Percentiles rank a stretch among this genome's conserved stretches.
phyloP scores from a whole-genome alignment of 2,113 vertebrate genomes.

The Verasper variegatus region DNA sequence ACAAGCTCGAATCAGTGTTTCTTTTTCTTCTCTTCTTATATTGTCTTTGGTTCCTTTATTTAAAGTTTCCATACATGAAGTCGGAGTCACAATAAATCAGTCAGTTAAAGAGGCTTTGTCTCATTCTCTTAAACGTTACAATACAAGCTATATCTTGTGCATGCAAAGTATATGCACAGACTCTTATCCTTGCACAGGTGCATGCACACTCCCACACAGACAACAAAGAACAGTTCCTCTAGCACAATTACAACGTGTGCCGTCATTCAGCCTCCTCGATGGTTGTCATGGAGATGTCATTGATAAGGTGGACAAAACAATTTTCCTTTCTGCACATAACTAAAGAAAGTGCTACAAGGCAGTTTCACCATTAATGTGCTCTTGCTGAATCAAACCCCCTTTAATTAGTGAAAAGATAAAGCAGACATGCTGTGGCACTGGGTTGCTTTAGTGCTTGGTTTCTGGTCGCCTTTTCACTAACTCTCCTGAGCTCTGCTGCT shows the following conservation, averaged over 20 bases:
- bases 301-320: conserved; percentile 70
- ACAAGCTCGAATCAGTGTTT: neutral
- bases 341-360: conserved; percentile 16
- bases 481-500: conserved; percentile 46
- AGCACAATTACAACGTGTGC: conserved; percentile 63
- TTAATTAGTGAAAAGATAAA: conserved; percentile 50
- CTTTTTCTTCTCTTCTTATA: neutral
- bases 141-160: neutral
- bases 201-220: conserved; percentile 38
- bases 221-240: conserved; percentile 56
- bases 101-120: neutral
- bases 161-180: conserved; percentile 2
- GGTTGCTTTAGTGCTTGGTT: conserved; percentile 63
- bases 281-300: conserved; percentile 84
- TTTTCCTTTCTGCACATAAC: conserved; percentile 32
- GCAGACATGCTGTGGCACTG: conserved; percentile 7
- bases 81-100: too few relatives aligned
- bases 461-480: conserved; percentile 34
- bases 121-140: neutral
- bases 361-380: conserved; percentile 17
- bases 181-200: conserved; percentile 39
- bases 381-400: conserved; percentile 47
- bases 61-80: neutral
- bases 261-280: conserved; percentile 65
- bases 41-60: too few relatives aligned